Conservation (phyloP, 2,888 invertebrate genomes). For the Caenorhabditis sp. region DNA sequence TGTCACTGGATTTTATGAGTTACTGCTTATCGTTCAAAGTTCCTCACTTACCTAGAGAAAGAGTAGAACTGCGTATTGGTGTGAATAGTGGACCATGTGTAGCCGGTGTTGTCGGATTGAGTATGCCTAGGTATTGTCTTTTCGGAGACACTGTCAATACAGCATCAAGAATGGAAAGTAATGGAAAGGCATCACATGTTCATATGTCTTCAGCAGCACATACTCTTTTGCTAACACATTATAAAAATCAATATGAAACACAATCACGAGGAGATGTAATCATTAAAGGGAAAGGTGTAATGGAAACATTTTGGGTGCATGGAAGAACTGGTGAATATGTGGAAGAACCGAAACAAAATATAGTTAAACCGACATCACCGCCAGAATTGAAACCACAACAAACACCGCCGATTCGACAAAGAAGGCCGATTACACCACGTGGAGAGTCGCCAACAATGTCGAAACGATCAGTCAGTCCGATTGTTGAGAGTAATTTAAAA, state of each 20-base stretch:
- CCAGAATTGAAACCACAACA: neutral
- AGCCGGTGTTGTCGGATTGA: constrained; percentile 61
- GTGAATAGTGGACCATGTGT: constrained; percentile 60
- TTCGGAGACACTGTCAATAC: constrained; percentile 69
- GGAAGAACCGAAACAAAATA: constrained; percentile 5
- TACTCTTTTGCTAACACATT: constrained; percentile 51
- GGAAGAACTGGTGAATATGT: constrained; percentile 4
- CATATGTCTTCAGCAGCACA: constrained; percentile 62
- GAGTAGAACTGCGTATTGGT: constrained; percentile 63
- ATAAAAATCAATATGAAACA: constrained; percentile 60
- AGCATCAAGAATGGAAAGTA: constrained; percentile 66
- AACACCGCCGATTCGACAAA: constrained; percentile 11
- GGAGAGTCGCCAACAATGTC: constrained; percentile 14
- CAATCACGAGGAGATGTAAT: constrained; percentile 66
- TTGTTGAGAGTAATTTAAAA: constrained; percentile 16
- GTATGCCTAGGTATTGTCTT: constrained; percentile 67
- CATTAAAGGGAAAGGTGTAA: constrained; percentile 62
- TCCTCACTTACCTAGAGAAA: constrained; percentile 62
- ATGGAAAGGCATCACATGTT: constrained; percentile 63
- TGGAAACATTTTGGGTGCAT: constrained; percentile 63
- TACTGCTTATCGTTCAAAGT: constrained; percentile 54
- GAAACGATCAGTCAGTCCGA: constrained; percentile 34
- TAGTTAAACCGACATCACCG: constrained; percentile 9
- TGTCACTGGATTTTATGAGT: constrained; percentile 61
- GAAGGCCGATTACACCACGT: constrained; percentile 3